phyloP scores from a whole-genome alignment of 2,888 invertebrate species.

The Drosophila neotestacea region DNA sequence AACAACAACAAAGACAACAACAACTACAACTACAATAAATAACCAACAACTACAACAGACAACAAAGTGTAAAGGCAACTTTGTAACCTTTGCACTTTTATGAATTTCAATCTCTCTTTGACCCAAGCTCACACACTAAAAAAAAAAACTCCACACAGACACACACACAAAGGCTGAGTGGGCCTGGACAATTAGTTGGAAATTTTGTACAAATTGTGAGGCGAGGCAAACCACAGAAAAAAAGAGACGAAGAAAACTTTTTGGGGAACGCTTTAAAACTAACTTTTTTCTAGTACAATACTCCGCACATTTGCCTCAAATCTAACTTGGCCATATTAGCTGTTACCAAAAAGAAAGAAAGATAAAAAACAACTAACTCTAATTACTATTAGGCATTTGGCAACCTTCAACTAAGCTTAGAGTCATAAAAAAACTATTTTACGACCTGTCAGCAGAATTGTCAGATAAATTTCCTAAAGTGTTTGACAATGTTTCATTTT shows the following conservation, averaged over 20 bases:
- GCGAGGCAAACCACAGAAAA: constrained; percentile 2
- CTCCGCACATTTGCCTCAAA: neutral
- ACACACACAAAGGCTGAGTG: constrained; percentile 3
- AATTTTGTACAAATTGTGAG: constrained; percentile 23
- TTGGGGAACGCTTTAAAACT: constrained; percentile 14
- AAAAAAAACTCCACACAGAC: neutral
- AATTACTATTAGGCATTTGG: neutral
- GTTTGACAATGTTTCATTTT: too few species aligned
- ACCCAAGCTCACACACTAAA: constrained; percentile 33
- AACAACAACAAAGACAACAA: neutral
- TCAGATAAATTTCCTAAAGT: neutral
- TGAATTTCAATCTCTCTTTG: constrained; percentile 66
- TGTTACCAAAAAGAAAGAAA: neutral
- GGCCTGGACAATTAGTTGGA: constrained; percentile 45
- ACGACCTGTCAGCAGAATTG: neutral
- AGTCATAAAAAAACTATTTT: neutral
- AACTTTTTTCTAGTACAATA: constrained; percentile 17
- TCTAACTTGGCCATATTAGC: constrained; percentile 1
- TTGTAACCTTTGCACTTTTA: constrained; percentile 75
- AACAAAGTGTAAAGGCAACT: constrained; percentile 56
- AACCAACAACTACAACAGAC: neutral
- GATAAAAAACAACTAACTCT: neutral
- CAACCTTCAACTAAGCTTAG: neutral
- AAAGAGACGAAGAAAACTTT: constrained; percentile 19
- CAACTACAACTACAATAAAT: constrained; percentile 9